Conservation (phyloP, 2,888 invertebrate species). For the Disparrhopalites patrizii region DNA sequence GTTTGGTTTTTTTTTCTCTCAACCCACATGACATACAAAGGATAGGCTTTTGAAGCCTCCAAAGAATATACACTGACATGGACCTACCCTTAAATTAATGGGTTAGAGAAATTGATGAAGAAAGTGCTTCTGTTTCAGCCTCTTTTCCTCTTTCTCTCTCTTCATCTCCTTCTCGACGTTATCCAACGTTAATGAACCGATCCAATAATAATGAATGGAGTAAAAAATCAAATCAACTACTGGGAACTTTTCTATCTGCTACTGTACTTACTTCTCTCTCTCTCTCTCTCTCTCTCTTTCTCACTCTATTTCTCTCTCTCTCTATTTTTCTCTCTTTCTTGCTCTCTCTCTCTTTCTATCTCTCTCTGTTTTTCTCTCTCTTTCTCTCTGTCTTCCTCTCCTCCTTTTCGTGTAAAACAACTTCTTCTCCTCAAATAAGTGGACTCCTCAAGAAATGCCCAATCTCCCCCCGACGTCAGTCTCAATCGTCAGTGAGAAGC, state of each 20-base stretch:
- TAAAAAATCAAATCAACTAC: conserved; percentile 23
- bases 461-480: conserved; percentile 17
- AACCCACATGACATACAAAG: no score
- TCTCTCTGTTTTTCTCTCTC: no score
- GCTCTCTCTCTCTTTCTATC: no score
- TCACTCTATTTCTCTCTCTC: not conserved
- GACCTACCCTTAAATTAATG: conserved; percentile 13
- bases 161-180: conserved; percentile 18
- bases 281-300: not conserved
- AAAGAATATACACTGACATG: not conserved
- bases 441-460: no score
- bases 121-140: conserved; percentile 24
- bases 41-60: no score
- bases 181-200: conserved; percentile 25
- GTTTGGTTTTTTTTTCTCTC: no score
- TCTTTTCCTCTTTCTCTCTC: no score
- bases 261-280: not conserved
- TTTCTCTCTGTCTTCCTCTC: no score
- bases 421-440: no score
- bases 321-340: no score
- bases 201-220: conserved; percentile 22
- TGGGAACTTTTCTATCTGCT: not conserved
- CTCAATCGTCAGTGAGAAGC: conserved; percentile 18
- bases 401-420: no score
- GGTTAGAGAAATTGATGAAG: conserved; percentile 6